Evolutionary conservation across 2,888 invertebrate genomes (phyloP), one percentile per base, ranked within the genome.

Genomic region (Protophormia terraenovae): DNA sequence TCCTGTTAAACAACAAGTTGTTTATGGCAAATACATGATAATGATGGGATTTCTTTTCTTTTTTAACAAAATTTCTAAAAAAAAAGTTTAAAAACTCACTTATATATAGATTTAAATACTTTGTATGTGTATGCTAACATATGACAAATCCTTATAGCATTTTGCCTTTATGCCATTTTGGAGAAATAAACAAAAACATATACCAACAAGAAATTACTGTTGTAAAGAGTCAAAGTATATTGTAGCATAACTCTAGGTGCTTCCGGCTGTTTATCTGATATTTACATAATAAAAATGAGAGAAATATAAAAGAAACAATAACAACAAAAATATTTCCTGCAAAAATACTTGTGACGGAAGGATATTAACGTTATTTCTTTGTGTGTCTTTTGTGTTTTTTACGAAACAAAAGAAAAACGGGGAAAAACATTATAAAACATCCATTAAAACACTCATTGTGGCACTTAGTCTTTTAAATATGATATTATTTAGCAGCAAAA

Each of bases 191-290:
- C 24, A 50, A 64, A 62, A 35, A 53, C 8, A 50, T 24, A 22
- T 53, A 27, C n/a, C n/a, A 53, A 67, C 12, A 16, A 32, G 0
- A n/a, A 12, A n/a, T n/a, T 16, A 35, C 41, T 55, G 22, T 41
- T 67, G 66, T 45, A 16, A 67, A 77, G 58, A 75, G 62, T 16
- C 53, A 53, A 71, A 75, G 32, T 80, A 71, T 69, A 64, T 35
- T 80, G 69, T 80, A 80, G 69, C 62, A 85, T 79, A 85, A 82
- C 78, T 82, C 38, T 71, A 71, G 41, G 24, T 86, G 91, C 90
- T 90, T 87, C 89, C 89, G 90, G 90, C 89, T 91, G 90, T 91
- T 91, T 90, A 89, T 91, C 88, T 87, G 88, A 89, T 91, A 91
- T 91, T 90, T 90, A 89, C 90, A 90, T 91, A 91, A 90, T 90